Conservation (phyloP, 2,797 vertebrate species). For the Sebastes matsubarae region DNA sequence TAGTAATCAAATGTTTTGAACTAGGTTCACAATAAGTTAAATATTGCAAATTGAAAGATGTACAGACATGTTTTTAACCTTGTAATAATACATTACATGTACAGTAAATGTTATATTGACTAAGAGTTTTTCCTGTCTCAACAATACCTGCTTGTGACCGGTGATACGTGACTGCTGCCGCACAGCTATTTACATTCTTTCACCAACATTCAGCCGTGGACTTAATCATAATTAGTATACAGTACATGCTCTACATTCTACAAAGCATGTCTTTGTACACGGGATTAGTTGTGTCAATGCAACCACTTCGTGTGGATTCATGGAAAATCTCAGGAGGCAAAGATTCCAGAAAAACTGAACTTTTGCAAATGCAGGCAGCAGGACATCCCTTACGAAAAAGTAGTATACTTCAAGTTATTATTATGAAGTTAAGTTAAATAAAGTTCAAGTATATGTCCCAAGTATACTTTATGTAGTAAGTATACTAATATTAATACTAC, state of each 20-base stretch:
- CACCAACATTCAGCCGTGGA: not conserved
- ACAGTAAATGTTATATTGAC: not conserved
- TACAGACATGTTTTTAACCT: not conserved
- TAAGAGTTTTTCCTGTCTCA: not conserved
- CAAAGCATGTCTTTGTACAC: conserved; percentile 59
- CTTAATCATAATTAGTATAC: not conserved
- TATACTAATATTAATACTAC: too few relatives aligned
- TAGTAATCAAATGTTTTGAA: not conserved
- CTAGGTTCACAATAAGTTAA: not conserved
- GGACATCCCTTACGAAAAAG: not conserved
- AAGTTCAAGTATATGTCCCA: too few relatives aligned
- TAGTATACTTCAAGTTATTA: too few relatives aligned
- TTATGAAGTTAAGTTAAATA: too few relatives aligned
- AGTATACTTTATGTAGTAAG: too few relatives aligned
- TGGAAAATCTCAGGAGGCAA: conserved; percentile 27
- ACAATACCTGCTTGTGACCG: conserved; percentile 7
- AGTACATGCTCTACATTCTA: conserved; percentile 15
- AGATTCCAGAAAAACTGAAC: not conserved
- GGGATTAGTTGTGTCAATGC: conserved; percentile 50
- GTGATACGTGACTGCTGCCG: conserved; percentile 15
- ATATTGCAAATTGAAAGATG: not conserved
- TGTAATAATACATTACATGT: not conserved
- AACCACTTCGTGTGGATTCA: conserved; percentile 27
- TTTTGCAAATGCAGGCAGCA: not conserved
- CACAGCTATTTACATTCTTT: conserved; percentile 14